phyloP scores from a whole-genome alignment of 2,888 invertebrate genomes.

The Ormyrus labotus region DNA sequence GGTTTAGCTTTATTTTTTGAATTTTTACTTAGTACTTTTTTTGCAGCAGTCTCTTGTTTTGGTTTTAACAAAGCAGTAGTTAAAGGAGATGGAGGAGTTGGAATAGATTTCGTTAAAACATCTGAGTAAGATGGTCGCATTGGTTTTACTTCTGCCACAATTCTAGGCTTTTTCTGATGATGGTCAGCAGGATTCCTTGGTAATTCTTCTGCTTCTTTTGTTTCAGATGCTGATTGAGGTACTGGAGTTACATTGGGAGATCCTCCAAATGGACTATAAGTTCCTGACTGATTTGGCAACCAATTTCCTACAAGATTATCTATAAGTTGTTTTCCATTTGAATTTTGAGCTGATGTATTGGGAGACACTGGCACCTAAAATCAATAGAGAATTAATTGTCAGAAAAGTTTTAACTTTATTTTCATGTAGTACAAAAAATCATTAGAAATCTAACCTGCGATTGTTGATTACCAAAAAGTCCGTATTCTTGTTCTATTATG shows the following conservation, averaged over 20 bases:
- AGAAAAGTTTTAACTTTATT: not conserved
- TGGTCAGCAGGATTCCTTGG: conserved; percentile 62
- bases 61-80: conserved; percentile 68
- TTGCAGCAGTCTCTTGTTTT: conserved; percentile 72
- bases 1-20: conserved; percentile 75
- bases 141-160: conserved; percentile 90
- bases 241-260: conserved; percentile 71
- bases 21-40: conserved; percentile 74
- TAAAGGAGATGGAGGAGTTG: conserved; percentile 71
- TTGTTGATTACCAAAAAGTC: conserved; percentile 71
- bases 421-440: conserved; percentile 1
- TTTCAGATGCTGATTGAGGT: conserved; percentile 63
- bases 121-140: conserved; percentile 92
- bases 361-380: conserved; percentile 61
- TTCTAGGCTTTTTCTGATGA: conserved; percentile 80
- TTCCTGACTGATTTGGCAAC: conserved; percentile 84
- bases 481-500: conserved; percentile 71
- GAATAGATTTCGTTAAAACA: conserved; percentile 84
- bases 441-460: conserved; percentile 22
- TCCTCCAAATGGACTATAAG: conserved; percentile 85
- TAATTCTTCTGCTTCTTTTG: conserved; percentile 65
- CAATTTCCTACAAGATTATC: conserved; percentile 86
- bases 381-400: conserved; percentile 29
- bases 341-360: conserved; percentile 63
- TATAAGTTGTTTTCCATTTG: conserved; percentile 78